A percentile compares a stretch with the other conserved stretches of the same genome.
phyloP scores from a whole-genome alignment of 2,797 vertebrate genomes.

The Vultur gryphus region DNA sequence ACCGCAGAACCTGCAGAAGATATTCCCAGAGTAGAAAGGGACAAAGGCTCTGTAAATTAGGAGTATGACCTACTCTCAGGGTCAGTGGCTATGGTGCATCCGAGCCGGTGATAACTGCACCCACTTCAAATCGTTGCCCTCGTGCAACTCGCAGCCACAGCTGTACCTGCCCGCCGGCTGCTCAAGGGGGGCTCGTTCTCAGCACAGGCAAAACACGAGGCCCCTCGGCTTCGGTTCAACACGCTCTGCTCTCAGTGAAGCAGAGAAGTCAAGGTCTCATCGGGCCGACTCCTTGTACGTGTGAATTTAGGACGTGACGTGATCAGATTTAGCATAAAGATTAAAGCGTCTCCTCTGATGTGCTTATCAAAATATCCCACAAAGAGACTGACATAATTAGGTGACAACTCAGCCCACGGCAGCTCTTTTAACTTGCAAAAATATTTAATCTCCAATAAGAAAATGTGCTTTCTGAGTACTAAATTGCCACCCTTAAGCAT shows the following conservation, averaged over 20 bases:
- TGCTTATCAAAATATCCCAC: constrained; percentile 52
- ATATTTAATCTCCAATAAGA: constrained; percentile 45
- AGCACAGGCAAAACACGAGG: background rate
- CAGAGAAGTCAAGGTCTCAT: background rate
- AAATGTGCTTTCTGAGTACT: background rate
- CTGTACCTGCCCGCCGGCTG: background rate
- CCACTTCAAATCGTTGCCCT: background rate
- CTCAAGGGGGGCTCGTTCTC: background rate
- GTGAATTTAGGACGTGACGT: background rate
- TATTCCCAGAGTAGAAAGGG: background rate
- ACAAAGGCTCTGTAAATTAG: background rate
- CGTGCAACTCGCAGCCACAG: background rate
- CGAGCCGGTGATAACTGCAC: fast-evolving
- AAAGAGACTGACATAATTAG: constrained; percentile 60
- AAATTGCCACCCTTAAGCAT: background rate
- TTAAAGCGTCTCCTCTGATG: background rate
- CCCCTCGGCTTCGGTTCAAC: background rate
- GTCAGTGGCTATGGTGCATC: background rate
- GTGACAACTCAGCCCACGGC: constrained; percentile 63
- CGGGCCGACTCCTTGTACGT: background rate
- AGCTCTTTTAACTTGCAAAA: constrained; percentile 54
- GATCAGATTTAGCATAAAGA: constrained; percentile 7
- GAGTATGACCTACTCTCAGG: background rate
- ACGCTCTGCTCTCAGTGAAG: background rate
- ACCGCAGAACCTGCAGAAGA: background rate